phyloP scores from a whole-genome alignment of 2,113 vertebrate species.

The rabbit (Oryctolagus cuniculus) region DNA sequence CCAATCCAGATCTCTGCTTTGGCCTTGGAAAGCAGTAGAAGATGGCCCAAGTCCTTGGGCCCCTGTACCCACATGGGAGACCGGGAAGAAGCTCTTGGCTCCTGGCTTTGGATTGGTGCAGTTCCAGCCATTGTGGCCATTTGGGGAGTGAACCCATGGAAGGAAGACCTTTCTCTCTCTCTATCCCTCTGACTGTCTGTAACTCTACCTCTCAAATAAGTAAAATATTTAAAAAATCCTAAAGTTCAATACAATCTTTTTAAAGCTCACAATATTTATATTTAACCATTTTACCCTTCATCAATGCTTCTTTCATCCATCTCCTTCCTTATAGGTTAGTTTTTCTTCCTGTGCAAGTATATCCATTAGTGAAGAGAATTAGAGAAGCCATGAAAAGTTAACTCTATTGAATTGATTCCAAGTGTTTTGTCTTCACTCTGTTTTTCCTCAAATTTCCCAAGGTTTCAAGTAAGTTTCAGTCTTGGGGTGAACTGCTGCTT shows the following conservation, averaged over 20 bases:
- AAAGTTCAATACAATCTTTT: not conserved
- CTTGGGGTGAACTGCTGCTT: constrained; percentile 3
- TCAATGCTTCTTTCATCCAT: not conserved
- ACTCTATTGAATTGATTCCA: not conserved
- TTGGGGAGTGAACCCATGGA: too few species aligned
- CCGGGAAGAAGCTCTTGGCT: too few species aligned
- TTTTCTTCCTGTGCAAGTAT: not conserved
- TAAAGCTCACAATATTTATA: not conserved
- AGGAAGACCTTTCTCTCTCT: too few species aligned
- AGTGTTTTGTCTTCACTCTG: not conserved
- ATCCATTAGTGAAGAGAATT: constrained; percentile 13
- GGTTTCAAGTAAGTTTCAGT: not conserved
- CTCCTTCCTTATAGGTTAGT: not conserved
- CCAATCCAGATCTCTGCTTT: too few species aligned
- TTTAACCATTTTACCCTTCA: not conserved
- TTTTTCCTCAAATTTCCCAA: not conserved
- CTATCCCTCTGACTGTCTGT: too few species aligned
- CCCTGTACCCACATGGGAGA: too few species aligned
- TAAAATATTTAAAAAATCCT: too few species aligned
- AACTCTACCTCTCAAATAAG: too few species aligned
- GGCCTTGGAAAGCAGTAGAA: too few species aligned
- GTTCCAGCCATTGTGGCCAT: too few species aligned
- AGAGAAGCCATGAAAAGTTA: not conserved
- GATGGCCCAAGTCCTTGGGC: too few species aligned
- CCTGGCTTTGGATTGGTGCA: too few species aligned